Evolutionary conservation across 2,797 vertebrate species (phyloP), one percentile per base, ranked within the genome.

Genomic region (Macrochelys suwanniensis): DNA sequence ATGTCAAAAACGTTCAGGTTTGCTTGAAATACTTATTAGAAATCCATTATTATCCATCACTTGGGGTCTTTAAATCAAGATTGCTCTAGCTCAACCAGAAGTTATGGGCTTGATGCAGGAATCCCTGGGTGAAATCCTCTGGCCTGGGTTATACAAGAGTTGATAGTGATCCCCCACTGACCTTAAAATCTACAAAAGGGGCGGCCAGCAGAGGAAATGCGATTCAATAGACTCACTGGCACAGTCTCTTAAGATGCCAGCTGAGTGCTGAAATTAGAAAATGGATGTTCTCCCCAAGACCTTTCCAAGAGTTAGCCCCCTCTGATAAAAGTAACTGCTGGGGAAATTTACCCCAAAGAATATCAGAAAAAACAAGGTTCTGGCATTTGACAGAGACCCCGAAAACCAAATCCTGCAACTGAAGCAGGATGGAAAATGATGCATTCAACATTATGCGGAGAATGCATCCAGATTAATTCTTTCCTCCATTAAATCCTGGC

Each of bases 161-260:
- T 81, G 84, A 95, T 5, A 74, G 23, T 45, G 42, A 74, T 74
- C 11, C 94, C 95, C 49, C 49, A 11, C 49, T 11, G 15, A 50
- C 82, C 95, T 97, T 96, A 96, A 97, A 97, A 97, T 95, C 95
- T 45, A 80, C 53, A 0, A 33, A 88, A 94, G 59, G 71, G 90
- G 86, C 88, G 89, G 91, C 88, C 84, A 74, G 19, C 5, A 45
- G 84, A 92, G 83, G 42, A 93, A 82, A 11, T 28, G 17, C 13
- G 21, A 86, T 79, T 85, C 65, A 37, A 86, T 31, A 47, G 91
- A 85, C 84, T 53, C 88, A 49, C 89, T 19, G 10, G 2, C 56
- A 49, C 57, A 7, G 51, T 42, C 78, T 12, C 80, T 68, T 2
- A 53, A 37, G 33, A 80, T 1, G 7, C 17, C 45, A 11, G 37